Conservation (phyloP, 53 echinoderm and acorn worm genomes). For the Luidia sarsii region DNA sequence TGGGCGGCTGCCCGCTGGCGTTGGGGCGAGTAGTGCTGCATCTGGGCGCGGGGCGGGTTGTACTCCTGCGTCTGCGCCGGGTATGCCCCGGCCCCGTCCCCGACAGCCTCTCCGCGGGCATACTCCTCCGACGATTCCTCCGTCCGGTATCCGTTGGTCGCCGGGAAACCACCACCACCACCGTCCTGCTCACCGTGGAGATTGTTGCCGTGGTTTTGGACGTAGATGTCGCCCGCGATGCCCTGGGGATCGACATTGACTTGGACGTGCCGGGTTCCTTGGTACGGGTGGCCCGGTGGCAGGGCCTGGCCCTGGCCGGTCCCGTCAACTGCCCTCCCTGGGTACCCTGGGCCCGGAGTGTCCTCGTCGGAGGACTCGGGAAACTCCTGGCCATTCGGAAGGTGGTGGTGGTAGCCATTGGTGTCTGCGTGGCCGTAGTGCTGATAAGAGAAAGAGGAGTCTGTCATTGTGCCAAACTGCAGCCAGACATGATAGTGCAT, state of each 20-base stretch:
- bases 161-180: not conserved
- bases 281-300: not conserved
- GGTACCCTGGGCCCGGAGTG: slow-evolving; percentile 19
- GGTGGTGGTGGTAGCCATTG: not conserved
- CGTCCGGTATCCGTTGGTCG: slow-evolving; percentile 44
- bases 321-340: slow-evolving; percentile 39
- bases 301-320: not conserved
- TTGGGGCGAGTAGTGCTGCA: slow-evolving; percentile 14
- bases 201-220: not conserved
- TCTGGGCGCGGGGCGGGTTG: not conserved
- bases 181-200: slow-evolving; percentile 9
- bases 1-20: not conserved
- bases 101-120: not conserved
- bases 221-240: not conserved
- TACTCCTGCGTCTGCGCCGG: not conserved
- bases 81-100: not conserved
- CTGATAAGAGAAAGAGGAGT: slow-evolving; percentile 11
- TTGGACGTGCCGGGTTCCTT: not conserved
- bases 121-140: not conserved
- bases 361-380: slow-evolving; percentile 27
- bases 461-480: no score
- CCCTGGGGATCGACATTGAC: not conserved
- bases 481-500: no score
- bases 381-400: slow-evolving; percentile 5
- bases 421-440: slow-evolving; percentile 7